Percentiles rank a stretch among this genome's conserved stretches.
phyloP scores from a whole-genome alignment of 2,113 vertebrate genomes.

The Sturnira hondurensis region DNA sequence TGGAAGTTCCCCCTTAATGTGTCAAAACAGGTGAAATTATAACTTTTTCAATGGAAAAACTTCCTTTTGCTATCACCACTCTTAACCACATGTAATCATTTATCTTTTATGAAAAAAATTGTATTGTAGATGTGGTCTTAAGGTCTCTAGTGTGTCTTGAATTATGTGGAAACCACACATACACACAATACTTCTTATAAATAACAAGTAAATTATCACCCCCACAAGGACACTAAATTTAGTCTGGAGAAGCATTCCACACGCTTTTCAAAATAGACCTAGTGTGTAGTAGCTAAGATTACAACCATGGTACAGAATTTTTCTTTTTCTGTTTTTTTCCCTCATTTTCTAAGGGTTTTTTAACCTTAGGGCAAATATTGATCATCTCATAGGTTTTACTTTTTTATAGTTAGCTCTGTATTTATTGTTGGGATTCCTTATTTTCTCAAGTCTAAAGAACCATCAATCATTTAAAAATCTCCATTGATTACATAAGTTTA shows the following conservation, averaged over 20 bases:
- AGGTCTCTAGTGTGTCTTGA: slow-evolving; percentile 37
- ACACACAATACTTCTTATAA: slow-evolving; percentile 16
- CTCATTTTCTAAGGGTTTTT: slow-evolving; percentile 8
- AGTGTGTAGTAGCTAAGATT: slow-evolving; percentile 23
- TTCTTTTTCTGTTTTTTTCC: not conserved
- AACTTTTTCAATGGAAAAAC: slow-evolving; percentile 14
- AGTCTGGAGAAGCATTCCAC: slow-evolving; percentile 35
- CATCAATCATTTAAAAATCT: slow-evolving; percentile 5
- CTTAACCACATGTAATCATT: slow-evolving; percentile 31
- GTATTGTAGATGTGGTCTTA: not conserved
- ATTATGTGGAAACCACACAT: slow-evolving; percentile 29
- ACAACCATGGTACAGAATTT: not conserved
- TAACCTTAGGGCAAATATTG: not conserved
- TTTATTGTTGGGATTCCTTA: not conserved
- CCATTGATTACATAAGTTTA: not conserved
- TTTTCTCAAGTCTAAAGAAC: not conserved
- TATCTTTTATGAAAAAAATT: slow-evolving; percentile 37
- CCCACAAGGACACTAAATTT: slow-evolving; percentile 52
- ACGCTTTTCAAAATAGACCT: slow-evolving; percentile 39
- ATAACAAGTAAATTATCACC: slow-evolving; percentile 57
- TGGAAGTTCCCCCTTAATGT: not conserved
- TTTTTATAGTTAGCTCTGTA: not conserved
- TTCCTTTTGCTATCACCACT: not conserved
- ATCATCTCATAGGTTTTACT: not conserved
- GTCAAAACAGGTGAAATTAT: slow-evolving; percentile 18